These are phyloP conservation scores for Venustaconcha ellipsiformis DNA, from an alignment of 1,140 invertebrate genomes.

Conservation along the genomic window DNA sequence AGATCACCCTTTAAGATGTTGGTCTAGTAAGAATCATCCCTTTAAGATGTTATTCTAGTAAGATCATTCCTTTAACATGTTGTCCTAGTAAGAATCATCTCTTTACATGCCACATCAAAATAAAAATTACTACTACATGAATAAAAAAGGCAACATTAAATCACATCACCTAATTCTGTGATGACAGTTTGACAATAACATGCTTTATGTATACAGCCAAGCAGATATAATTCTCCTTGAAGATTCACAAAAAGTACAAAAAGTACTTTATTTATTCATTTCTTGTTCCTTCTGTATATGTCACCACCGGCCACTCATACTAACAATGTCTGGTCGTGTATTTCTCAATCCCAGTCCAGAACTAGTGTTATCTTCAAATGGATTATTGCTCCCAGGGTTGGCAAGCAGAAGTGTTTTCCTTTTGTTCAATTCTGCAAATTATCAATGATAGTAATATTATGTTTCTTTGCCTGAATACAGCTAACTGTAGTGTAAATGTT, in stretches of 20 bases:
- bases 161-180: not conserved
- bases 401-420: conserved; percentile 46
- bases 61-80: too few species aligned
- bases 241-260: not conserved
- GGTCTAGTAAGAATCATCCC: too few species aligned
- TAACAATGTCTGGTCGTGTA: conserved; percentile 38
- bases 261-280: not conserved
- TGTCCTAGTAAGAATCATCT: too few species aligned
- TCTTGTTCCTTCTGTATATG: not conserved
- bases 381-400: conserved; percentile 19
- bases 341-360: conserved; percentile 11
- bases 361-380: conserved; percentile 19
- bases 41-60: too few species aligned
- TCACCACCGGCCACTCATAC: conserved; percentile 65
- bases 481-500: not conserved
- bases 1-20: too few species aligned
- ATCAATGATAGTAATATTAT: conserved; percentile 11
- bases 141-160: not conserved
- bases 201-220: not conserved
- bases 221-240: not conserved
- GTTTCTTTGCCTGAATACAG: not conserved
- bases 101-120: not conserved
- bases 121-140: not conserved
- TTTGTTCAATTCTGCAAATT: conserved; percentile 56
- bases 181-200: not conserved